Conservation (phyloP, 2,113 vertebrate genomes). For the Chlorocebus sabaeus region DNA sequence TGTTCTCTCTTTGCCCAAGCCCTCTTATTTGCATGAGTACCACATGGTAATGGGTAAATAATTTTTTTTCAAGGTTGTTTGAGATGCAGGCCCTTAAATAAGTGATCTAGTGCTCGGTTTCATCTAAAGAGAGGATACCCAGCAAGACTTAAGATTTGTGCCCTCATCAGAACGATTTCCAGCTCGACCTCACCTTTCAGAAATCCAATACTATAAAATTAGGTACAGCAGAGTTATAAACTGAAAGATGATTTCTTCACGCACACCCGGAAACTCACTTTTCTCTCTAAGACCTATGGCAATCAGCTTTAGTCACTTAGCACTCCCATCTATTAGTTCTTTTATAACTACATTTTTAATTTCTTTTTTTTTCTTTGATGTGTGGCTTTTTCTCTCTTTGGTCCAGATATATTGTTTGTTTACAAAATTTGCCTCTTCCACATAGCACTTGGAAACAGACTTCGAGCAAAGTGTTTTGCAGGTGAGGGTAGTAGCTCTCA, state of each 20-base stretch:
- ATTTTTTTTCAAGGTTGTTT: constrained; percentile 77
- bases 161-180: constrained; percentile 50
- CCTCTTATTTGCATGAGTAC: constrained; percentile 76
- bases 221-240: not conserved
- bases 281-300: constrained; percentile 22
- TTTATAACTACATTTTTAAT: not conserved
- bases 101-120: constrained; percentile 68
- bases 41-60: constrained; percentile 75
- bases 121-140: constrained; percentile 64
- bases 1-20: constrained; percentile 76
- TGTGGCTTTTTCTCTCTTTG: not conserved
- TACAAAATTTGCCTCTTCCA: not conserved
- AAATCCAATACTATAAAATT: constrained; percentile 50
- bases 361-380: not conserved
- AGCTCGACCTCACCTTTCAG: constrained; percentile 43
- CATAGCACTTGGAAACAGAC: not conserved
- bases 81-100: constrained; percentile 70
- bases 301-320: not conserved
- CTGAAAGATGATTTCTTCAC: not conserved
- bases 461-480: not conserved
- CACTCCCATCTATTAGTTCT: not conserved
- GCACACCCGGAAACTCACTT: constrained; percentile 7
- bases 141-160: constrained; percentile 50
- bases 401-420: not conserved
- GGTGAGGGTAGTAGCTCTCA: not conserved